These are phyloP conservation scores for Apotomis capreana DNA, from an alignment of 2,888 invertebrate species.

Conservation along the genomic window DNA sequence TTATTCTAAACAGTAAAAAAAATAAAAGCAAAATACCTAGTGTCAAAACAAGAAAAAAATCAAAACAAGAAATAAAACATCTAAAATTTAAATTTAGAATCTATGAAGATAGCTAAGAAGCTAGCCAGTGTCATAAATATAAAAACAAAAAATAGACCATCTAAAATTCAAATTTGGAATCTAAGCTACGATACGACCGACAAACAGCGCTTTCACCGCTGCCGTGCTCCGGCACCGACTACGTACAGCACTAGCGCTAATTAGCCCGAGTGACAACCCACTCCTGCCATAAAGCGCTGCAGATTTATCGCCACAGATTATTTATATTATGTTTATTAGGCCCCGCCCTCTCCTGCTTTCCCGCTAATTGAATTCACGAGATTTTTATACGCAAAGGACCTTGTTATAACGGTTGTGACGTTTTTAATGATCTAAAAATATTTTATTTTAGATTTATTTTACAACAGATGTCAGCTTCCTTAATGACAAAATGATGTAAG, in stretches of 20 bases:
- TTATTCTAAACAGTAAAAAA: no score
- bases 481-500: no score
- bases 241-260: slow-evolving; percentile 78
- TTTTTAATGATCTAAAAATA: slow-evolving; percentile 33
- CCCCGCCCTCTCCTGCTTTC: slow-evolving; percentile 78
- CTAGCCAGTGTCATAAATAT: background rate
- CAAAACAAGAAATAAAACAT: no score
- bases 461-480: background rate
- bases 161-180: slow-evolving; percentile 6
- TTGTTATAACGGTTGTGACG: slow-evolving; percentile 48
- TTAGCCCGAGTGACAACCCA: slow-evolving; percentile 83
- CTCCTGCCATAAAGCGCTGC: slow-evolving; percentile 82
- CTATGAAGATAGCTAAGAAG: no score
- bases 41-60: no score
- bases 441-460: slow-evolving; percentile 9
- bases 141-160: no score
- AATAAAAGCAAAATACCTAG: no score
- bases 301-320: slow-evolving; percentile 83
- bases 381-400: slow-evolving; percentile 69
- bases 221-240: slow-evolving; percentile 52
- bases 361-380: slow-evolving; percentile 81
- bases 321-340: slow-evolving; percentile 84
- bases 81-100: background rate
- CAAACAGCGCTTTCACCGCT: slow-evolving; percentile 47
- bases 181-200: no score